Percentiles rank a stretch among this genome's conserved stretches.
phyloP scores from a whole-genome alignment of 2,113 vertebrate species.

The Montifringilla adamsi region DNA sequence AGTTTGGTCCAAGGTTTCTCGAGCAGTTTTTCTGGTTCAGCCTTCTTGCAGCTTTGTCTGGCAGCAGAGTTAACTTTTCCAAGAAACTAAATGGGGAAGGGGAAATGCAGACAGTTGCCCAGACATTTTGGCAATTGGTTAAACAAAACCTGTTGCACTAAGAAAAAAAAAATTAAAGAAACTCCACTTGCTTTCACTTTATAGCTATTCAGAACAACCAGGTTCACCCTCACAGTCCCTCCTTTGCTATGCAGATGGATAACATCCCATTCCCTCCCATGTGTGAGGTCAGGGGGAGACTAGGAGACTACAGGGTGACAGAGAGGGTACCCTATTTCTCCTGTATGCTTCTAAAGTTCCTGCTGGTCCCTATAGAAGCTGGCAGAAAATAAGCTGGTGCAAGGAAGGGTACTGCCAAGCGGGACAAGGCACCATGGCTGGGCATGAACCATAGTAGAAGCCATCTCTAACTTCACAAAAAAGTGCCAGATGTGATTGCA shows the following conservation, averaged over 20 bases:
- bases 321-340: not conserved
- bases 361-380: not conserved
- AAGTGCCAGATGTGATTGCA: not conserved
- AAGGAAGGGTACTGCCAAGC: not conserved
- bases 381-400: not conserved
- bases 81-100: not conserved
- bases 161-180: not conserved
- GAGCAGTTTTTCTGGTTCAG: not conserved
- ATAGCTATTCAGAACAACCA: not conserved
- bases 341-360: not conserved
- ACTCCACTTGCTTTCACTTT: not conserved
- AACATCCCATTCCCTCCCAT: not conserved
- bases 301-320: not conserved
- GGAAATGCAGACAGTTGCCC: not conserved
- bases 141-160: not conserved
- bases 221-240: not conserved
- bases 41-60: not conserved
- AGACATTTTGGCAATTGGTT: not conserved
- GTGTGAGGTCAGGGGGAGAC: accelerated
- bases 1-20: not conserved
- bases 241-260: not conserved
- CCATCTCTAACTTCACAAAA: not conserved
- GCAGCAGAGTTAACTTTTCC: not conserved
- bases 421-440: not conserved
- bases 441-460: not conserved